phyloP scores from a whole-genome alignment of 2,113 vertebrate genomes.

The Fukomys damarensis region DNA sequence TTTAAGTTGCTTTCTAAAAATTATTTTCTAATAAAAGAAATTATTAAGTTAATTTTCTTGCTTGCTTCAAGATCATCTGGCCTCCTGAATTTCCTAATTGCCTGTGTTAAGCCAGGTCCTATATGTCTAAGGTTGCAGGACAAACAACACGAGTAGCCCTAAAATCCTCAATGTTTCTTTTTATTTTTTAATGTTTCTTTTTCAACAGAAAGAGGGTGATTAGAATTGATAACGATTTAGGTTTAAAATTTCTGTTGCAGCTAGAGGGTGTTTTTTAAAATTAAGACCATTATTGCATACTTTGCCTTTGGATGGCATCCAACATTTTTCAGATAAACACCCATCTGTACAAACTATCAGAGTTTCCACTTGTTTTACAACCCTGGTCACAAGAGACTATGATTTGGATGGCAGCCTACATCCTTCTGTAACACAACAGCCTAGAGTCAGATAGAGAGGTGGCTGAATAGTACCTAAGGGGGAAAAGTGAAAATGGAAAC shows the following conservation, averaged over 20 bases:
- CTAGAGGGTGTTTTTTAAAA: slow-evolving; percentile 65
- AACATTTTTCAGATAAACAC: slow-evolving; percentile 76
- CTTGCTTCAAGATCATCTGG: background rate
- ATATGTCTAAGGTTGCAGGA: background rate
- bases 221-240: background rate
- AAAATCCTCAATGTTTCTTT: background rate
- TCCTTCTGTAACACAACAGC: slow-evolving; percentile 52
- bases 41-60: slow-evolving; percentile 11
- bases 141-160: background rate
- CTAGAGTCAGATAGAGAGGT: background rate
- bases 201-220: background rate
- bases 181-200: background rate
- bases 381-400: slow-evolving; percentile 58
- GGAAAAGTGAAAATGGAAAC: slow-evolving; percentile 33
- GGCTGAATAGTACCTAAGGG: background rate
- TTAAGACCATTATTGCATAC: slow-evolving; percentile 42
- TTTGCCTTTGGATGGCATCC: slow-evolving; percentile 69
- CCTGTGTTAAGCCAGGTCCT: background rate
- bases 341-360: slow-evolving; percentile 77
- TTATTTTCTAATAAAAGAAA: slow-evolving; percentile 38
- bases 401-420: slow-evolving; percentile 60
- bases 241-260: slow-evolving; percentile 20
- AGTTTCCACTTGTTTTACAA: slow-evolving; percentile 79
- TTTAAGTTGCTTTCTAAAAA: background rate
- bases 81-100: background rate